Evolutionary conservation across 2,888 invertebrate species (phyloP), one percentile per base, ranked within the genome.

Genomic region (Germaria angustata): DNA sequence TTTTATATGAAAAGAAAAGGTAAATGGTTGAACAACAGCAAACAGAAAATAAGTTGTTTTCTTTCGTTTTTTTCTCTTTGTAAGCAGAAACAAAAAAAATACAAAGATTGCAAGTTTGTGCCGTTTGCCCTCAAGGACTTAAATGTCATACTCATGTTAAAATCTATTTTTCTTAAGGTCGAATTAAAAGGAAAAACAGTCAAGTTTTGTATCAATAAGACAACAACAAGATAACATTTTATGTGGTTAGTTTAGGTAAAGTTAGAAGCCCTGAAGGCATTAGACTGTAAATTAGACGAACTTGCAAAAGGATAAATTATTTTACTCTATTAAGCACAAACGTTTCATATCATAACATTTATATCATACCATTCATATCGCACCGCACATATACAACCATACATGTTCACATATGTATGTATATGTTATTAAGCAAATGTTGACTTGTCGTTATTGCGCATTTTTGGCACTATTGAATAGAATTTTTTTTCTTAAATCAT

Each of bases 41-140:
- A 46, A 46, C 17, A 9, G 20, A 57, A 65, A 55, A 24, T 17
- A 36, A 17, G 11, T 28, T 34, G 11, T 59, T 39, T 36, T 59
- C 46, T n/a, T n/a, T n/a, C n/a, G n/a, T n/a, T n/a, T n/a, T n/a
- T n/a, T n/a, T n/a, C n/a, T n/a, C n/a, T n/a, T n/a, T n/a, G 28
- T 20, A 59, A 68, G 41, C 49, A 68, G 41, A 55, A 65, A 34
- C 22, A 5, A 13, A 11, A 28, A 71, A 49, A 24, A 24, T 15
- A 24, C 32, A 34, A 65, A 49, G 28, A 32, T 59, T 39, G 44
- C 17, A 68, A 53, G 41, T 61, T 41, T 77, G 41, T 53, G 20
- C 15, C 66, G 77, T 81, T 72, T 36, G 36, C 39, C 39, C 39
- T 65, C 72, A 72, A 73, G 68, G 77, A 63, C 49, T 69, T 41